Conservation (phyloP, 2,113 vertebrate genomes). For the Melospiza georgiana region DNA sequence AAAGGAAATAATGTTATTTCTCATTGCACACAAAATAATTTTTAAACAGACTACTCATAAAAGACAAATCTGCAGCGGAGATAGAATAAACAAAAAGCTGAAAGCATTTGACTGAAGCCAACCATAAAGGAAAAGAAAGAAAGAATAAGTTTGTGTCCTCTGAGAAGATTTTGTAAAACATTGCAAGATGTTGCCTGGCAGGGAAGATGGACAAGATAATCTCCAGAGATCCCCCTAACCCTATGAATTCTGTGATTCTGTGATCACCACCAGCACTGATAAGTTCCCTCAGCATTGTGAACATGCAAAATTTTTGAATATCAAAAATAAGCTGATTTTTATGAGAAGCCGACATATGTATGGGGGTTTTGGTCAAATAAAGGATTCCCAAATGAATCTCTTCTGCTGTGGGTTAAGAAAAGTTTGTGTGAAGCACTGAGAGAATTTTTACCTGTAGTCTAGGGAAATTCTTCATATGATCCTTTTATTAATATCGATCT, state of each 20-base stretch:
- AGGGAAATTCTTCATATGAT: background rate
- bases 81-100: background rate
- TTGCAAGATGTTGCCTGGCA: background rate
- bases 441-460: background rate
- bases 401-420: background rate
- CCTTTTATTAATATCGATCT: background rate
- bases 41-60: background rate
- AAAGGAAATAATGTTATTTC: background rate
- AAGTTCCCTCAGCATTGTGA: background rate
- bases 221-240: rapidly evolving
- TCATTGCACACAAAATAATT: background rate
- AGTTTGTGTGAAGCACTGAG: background rate
- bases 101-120: background rate
- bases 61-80: background rate
- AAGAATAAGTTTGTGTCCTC: background rate
- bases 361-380: background rate
- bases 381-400: background rate
- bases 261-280: background rate
- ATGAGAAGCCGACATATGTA: rapidly evolving
- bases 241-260: background rate
- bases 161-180: background rate
- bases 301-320: background rate
- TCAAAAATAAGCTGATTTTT: background rate
- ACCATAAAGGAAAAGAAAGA: background rate
- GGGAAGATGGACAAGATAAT: background rate